A percentile compares a stretch with the other conserved stretches of the same genome.
Conservation (phyloP, 2,797 vertebrate species). For the Octomys mimax region DNA sequence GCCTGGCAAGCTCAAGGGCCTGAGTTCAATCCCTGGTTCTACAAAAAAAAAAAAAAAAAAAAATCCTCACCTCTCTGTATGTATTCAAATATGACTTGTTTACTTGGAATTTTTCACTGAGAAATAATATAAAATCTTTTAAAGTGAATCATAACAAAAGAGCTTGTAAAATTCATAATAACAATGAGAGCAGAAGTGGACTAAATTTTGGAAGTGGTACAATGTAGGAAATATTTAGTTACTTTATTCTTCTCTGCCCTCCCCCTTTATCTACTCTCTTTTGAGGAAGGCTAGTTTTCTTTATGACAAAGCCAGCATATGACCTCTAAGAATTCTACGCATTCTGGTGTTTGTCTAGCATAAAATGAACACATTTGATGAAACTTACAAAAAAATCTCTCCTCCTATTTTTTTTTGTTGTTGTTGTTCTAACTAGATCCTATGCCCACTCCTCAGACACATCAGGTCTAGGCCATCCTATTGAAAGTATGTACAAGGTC, state of each 20-base stretch:
- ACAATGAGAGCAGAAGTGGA: neutral
- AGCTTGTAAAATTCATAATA: constrained; percentile 1
- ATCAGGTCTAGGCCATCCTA: neutral
- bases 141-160: neutral
- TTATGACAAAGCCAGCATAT: constrained; percentile 9
- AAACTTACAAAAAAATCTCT: neutral
- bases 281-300: constrained; percentile 16
- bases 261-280: neutral
- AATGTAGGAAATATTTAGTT: constrained; percentile 35
- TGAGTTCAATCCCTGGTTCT: too few species aligned
- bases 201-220: neutral
- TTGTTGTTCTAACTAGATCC: neutral
- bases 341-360: neutral
- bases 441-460: neutral
- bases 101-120: neutral
- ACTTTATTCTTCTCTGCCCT: constrained; percentile 1
- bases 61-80: too few species aligned
- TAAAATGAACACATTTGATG: constrained; percentile 25
- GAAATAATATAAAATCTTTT: constrained; percentile 44
- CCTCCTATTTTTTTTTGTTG: neutral
- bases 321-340: neutral
- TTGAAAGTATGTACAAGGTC: neutral
- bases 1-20: too few species aligned
- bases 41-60: too few species aligned
- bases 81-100: constrained; percentile 30